A percentile compares a stretch with the other conserved stretches of the same genome.
Conservation (phyloP, 2,797 vertebrate genomes). For the Thaleichthys pacificus region DNA sequence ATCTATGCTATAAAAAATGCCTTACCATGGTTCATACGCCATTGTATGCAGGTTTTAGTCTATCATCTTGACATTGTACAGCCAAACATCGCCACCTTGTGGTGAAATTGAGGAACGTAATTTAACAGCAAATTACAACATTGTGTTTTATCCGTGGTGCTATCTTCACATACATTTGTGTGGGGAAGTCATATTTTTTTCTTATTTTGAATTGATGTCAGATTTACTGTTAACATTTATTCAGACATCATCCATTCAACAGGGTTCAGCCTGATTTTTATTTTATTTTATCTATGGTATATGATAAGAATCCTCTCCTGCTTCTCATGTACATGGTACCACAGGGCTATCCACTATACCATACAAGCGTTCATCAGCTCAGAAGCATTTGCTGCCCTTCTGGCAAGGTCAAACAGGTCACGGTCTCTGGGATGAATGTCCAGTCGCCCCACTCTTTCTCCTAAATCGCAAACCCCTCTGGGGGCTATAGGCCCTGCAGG, state of each 20-base stretch:
- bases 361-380: slow-evolving; percentile 77
- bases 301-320: slow-evolving; percentile 34
- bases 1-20: not conserved
- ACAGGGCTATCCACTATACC: slow-evolving; percentile 59
- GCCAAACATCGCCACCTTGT: slow-evolving; percentile 64
- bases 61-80: slow-evolving; percentile 12
- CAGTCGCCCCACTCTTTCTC: slow-evolving; percentile 59
- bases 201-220: not conserved
- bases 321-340: slow-evolving; percentile 37
- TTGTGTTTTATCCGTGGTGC: not conserved
- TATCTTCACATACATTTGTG: not conserved
- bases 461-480: slow-evolving; percentile 62
- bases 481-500: slow-evolving; percentile 71
- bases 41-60: not conserved
- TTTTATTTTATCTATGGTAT: not conserved
- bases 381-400: slow-evolving; percentile 83
- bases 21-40: not conserved
- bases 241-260: not conserved
- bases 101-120: slow-evolving; percentile 23
- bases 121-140: not conserved
- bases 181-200: not conserved
- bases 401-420: slow-evolving; percentile 81
- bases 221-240: not conserved
- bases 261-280: not conserved
- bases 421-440: slow-evolving; percentile 75